Conservation (phyloP, 2,113 vertebrate genomes). For the Numida meleagris region DNA sequence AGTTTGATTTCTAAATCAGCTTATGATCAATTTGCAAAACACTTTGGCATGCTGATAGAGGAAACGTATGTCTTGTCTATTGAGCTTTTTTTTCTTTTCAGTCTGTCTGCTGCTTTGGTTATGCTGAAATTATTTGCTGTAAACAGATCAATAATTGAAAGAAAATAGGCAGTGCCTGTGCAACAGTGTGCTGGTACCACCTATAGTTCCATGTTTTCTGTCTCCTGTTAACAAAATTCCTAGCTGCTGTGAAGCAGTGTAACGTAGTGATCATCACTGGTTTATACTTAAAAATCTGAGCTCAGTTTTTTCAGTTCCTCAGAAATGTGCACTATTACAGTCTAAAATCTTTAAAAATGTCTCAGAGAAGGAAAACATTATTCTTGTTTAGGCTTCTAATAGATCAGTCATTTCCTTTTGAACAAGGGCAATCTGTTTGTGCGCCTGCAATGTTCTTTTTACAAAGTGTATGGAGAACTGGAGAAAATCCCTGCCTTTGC, state of each 20-base stretch:
- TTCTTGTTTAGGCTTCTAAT: background rate
- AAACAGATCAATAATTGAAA: background rate
- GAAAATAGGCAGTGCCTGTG: background rate
- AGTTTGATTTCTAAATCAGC: background rate
- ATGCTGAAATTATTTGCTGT: background rate
- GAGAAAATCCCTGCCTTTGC: background rate
- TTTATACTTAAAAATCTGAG: background rate
- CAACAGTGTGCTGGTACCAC: background rate
- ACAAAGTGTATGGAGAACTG: background rate
- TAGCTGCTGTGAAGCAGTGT: background rate
- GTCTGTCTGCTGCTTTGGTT: background rate
- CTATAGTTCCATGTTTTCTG: fast-evolving
- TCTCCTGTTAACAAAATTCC: background rate
- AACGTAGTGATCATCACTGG: background rate
- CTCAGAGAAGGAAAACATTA: background rate
- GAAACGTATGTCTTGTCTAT: background rate
- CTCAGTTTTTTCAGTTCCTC: background rate
- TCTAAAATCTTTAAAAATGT: background rate
- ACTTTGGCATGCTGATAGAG: background rate
- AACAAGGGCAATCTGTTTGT: background rate
- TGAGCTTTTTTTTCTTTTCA: background rate
- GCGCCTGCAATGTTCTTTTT: background rate
- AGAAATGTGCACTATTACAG: background rate
- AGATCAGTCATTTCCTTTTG: background rate
- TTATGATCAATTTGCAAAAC: background rate